These are phyloP conservation scores for Cataglyphis altisquamis DNA, from an alignment of 2,888 invertebrate species.

Conservation along the genomic window DNA sequence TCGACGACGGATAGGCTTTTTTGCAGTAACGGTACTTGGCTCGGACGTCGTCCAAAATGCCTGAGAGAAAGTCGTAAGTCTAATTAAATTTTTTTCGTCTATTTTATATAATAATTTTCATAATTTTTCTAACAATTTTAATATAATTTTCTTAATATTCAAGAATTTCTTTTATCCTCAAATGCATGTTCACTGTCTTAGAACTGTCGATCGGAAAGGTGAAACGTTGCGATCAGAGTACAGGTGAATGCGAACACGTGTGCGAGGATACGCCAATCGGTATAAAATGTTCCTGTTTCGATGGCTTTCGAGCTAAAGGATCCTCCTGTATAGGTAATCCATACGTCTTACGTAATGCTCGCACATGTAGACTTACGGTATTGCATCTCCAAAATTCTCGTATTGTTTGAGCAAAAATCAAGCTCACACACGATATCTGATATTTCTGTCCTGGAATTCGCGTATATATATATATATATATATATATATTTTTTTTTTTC, in stretches of 20 bases:
- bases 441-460: constrained; percentile 18
- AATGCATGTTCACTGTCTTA: constrained; percentile 59
- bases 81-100: neutral
- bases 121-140: no score
- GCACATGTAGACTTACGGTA: neutral
- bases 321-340: constrained; percentile 85
- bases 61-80: constrained; percentile 73
- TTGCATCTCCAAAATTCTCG: constrained; percentile 18
- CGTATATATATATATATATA: neutral
- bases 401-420: constrained; percentile 17
- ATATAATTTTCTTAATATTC: no score
- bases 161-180: no score
- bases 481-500: neutral
- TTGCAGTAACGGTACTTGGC: constrained; percentile 88
- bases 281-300: constrained; percentile 86
- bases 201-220: constrained; percentile 62
- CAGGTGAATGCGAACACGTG: constrained; percentile 87
- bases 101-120: neutral
- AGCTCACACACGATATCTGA: constrained; percentile 14
- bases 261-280: constrained; percentile 85
- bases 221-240: constrained; percentile 85
- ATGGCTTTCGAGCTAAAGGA: constrained; percentile 85
- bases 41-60: constrained; percentile 88
- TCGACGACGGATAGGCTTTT: constrained; percentile 87
- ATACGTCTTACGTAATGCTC: constrained; percentile 6